Conservation (phyloP, 2,113 vertebrate species). For the Psilopsiagon aymara region DNA sequence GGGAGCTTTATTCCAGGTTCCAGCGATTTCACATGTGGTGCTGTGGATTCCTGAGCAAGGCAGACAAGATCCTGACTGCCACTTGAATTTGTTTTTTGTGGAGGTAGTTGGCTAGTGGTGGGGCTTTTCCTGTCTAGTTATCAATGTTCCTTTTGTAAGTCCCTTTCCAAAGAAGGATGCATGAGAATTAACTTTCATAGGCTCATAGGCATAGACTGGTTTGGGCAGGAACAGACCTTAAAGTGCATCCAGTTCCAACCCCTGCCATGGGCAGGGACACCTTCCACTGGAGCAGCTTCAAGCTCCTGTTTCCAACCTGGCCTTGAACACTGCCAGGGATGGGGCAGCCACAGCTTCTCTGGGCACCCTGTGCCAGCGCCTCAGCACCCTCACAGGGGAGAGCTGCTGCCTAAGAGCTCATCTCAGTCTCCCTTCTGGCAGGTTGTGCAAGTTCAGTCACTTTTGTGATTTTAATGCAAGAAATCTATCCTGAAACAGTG, state of each 20-base stretch:
- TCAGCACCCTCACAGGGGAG: background rate
- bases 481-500: background rate
- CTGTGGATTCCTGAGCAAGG: background rate
- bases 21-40: rapidly evolving
- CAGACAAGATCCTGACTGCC: rapidly evolving
- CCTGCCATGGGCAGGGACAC: no score
- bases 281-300: background rate
- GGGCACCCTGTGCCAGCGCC: background rate
- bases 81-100: background rate
- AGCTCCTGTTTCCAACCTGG: no score
- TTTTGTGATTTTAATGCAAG: background rate
- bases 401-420: background rate
- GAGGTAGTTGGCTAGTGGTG: background rate
- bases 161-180: background rate
- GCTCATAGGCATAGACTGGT: background rate
- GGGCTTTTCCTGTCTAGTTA: background rate
- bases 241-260: background rate
- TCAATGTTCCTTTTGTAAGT: background rate
- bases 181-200: background rate
- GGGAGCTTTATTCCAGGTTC: background rate
- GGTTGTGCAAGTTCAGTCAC: background rate
- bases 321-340: background rate
- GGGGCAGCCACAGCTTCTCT: no score
- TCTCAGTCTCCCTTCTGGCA: background rate
- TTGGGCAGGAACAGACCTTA: background rate